phyloP scores from a whole-genome alignment of 2,113 vertebrate genomes.

The Chaetura pelagica region DNA sequence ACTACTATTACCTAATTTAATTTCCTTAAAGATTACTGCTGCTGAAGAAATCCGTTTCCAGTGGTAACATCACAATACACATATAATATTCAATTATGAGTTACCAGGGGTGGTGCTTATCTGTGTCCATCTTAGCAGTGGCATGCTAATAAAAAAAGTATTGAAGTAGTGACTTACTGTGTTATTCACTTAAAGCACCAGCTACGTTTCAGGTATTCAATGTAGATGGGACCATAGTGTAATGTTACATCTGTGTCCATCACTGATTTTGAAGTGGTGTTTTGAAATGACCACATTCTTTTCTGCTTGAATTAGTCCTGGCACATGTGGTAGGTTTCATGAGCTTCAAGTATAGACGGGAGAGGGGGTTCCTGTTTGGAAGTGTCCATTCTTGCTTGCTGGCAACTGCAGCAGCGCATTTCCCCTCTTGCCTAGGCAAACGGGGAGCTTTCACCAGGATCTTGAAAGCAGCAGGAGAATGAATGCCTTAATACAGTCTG shows the following conservation, averaged over 20 bases:
- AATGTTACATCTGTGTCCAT: neutral
- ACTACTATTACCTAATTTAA: neutral
- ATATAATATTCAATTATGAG: neutral
- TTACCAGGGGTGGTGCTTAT: neutral
- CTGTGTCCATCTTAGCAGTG: neutral
- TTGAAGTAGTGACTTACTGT: neutral
- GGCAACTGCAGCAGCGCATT: accelerated
- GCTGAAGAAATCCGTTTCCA: neutral
- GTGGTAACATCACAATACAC: neutral
- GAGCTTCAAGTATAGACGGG: neutral
- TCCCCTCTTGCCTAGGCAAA: neutral
- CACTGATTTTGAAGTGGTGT: neutral
- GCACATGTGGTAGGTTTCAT: neutral
- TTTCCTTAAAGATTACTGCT: neutral
- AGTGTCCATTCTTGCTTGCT: neutral
- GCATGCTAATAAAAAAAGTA: neutral
- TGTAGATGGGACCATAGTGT: neutral
- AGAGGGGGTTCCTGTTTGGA: neutral
- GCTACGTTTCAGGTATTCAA: neutral
- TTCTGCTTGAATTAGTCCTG: neutral
- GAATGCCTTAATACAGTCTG: neutral
- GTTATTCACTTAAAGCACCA: neutral
- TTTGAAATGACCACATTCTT: neutral
- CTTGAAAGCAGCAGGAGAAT: neutral
- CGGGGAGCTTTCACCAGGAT: neutral